Base-by-base conservation (phyloP, 2,888 invertebrate genomes). In the Eubasilissa splendida region DNA sequence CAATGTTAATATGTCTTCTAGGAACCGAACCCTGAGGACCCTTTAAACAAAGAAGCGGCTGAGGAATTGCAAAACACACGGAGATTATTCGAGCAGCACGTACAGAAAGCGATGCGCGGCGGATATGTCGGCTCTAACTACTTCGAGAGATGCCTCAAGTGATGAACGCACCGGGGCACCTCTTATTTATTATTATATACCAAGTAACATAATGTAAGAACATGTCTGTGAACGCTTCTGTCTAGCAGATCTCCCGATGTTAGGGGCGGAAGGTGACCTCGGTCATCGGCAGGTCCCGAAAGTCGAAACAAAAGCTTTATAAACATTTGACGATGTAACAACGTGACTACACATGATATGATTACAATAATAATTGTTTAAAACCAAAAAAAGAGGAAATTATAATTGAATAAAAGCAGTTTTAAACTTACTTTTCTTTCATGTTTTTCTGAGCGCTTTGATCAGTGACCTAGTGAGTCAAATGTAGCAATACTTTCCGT, bases 11-110 rank as follows among this genome's bases (percentile, higher is more conserved):
- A 7, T 42, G 42, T 42, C 42, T 58, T 58, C 12, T 86, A 97
- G 97, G 99, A 99, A 90, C 99, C 99, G 71, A 99, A 99, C 90
- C 98, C 99, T 2, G 99, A 99, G 90, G 99, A 99, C 91, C 99
- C 99, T 10, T 89, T 99, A 85, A 99, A 99, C 89, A 99, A 99
- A 90, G 99, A 99, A 90, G 99, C 99, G 12, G 99, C 99, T 3
- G 98, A 99, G 88, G 97, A 99, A 81, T 92, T 99, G 84, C 97
- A 98, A 87, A 97, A 95, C 88, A 99, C 98, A 90, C 92, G 97
- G 87, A 93, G 97, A 86, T 91, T 97, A 84, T 99, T 99, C 88
- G 99, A 99, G 89, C 96, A 97, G 87, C 99, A 99, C 88, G 99
- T 99, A 79, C 94, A 96, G 85, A 95, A 97, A 88, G 98, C 98